Evolutionary conservation across 2,113 vertebrate species (phyloP).

Genomic region (Acanthochromis polyacanthus): DNA sequence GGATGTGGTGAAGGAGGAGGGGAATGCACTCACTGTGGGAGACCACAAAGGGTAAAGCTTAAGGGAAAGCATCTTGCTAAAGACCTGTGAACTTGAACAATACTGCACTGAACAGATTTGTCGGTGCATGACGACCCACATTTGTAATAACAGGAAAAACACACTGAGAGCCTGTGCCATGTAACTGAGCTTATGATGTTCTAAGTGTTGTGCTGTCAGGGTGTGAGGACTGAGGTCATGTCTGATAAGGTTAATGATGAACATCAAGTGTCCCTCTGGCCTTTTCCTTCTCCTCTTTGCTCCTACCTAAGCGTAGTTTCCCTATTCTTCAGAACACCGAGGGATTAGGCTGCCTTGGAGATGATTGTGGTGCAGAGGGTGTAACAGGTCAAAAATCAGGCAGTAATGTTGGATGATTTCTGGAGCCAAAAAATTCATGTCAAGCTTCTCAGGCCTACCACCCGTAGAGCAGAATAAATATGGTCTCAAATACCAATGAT

Average conservation of each 20-base stretch:
- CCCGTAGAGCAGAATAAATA: background rate
- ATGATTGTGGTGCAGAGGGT: conserved; percentile 24
- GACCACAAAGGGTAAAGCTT: conserved; percentile 36
- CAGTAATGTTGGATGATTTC: conserved; percentile 1
- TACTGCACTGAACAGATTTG: conserved; percentile 20
- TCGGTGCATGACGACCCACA: conserved; percentile 9
- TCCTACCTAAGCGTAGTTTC: background rate
- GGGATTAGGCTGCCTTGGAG: conserved; percentile 24
- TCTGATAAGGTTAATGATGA: conserved; percentile 3
- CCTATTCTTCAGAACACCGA: conserved; percentile 4
- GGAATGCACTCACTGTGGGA: conserved; percentile 35
- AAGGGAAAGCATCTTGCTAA: conserved; percentile 21
- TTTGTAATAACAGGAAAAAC: conserved; percentile 15
- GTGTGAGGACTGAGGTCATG: conserved; percentile 28
- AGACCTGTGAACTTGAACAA: conserved; percentile 32
- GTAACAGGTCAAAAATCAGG: conserved; percentile 12
- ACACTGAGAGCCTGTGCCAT: background rate
- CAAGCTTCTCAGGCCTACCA: background rate
- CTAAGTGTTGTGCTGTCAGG: conserved; percentile 3
- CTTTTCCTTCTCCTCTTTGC: background rate
- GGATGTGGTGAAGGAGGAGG: conserved; percentile 42
- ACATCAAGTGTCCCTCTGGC: conserved; percentile 4
- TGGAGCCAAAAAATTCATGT: background rate
- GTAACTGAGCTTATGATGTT: conserved; percentile 2
- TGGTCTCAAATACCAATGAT: background rate